Evolutionary conservation across 2,797 vertebrate genomes (phyloP).

Genomic region (Chromobotia macracanthus): DNA sequence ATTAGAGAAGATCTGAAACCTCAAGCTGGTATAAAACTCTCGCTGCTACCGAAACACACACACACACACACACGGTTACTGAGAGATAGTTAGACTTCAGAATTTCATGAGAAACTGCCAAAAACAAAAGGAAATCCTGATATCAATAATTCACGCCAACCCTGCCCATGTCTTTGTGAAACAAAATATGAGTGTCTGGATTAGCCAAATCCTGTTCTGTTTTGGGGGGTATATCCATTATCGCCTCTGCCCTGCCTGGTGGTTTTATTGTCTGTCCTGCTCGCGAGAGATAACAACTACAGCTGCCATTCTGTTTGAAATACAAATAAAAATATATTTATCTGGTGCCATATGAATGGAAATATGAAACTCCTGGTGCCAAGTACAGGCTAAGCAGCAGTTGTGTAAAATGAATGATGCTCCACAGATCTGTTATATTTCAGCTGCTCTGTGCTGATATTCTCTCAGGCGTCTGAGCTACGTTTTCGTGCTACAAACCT

Average conservation of each 20-base stretch:
- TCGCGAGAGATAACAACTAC: conserved; percentile 32
- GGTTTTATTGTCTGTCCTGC: conserved; percentile 35
- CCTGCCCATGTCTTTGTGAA: conserved; percentile 15
- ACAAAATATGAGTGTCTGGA: conserved; percentile 13
- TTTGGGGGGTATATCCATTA: conserved; percentile 11
- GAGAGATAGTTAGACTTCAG: neutral
- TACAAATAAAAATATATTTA: conserved; percentile 42
- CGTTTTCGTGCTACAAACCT: conserved; percentile 24
- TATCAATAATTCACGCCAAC: conserved; percentile 29
- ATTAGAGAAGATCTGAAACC: too few species aligned
- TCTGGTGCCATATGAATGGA: conserved; percentile 15
- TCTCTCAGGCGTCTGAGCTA: conserved; percentile 18
- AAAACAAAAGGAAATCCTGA: conserved; percentile 19
- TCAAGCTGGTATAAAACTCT: too few species aligned
- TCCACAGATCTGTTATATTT: conserved; percentile 38
- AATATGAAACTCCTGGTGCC: conserved; percentile 34
- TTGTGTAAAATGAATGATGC: conserved; percentile 38
- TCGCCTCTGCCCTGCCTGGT: conserved; percentile 14
- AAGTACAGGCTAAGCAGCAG: conserved; percentile 40
- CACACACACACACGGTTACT: neutral
- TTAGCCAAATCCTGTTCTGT: conserved; percentile 36
- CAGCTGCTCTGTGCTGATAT: conserved; percentile 32
- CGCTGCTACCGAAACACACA: neutral
- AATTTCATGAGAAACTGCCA: neutral
- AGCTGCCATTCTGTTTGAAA: conserved; percentile 22